A percentile compares a stretch with the other conserved stretches of the same genome.
Evolutionary conservation across 2,113 vertebrate species (phyloP).

Genomic region (Lates calcarifer): DNA sequence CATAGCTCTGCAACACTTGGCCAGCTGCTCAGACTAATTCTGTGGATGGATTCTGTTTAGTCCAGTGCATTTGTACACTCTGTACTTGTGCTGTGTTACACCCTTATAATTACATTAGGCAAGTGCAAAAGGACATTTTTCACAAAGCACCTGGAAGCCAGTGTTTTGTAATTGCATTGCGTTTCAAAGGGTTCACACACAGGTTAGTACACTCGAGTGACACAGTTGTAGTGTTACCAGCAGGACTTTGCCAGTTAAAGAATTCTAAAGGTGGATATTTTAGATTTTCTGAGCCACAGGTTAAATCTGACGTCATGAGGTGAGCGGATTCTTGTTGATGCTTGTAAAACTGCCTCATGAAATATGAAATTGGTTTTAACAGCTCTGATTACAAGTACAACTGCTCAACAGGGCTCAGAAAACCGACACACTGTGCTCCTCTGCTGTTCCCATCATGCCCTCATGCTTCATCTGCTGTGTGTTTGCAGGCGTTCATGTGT

Average conservation of each 20-base stretch:
- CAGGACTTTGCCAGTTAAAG: neutral
- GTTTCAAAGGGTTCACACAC: slow-evolving; percentile 41
- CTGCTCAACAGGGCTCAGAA: slow-evolving; percentile 6
- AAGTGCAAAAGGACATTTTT: slow-evolving; percentile 24
- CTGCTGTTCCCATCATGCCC: slow-evolving; percentile 38
- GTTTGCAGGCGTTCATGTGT: neutral
- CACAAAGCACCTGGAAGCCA: slow-evolving; percentile 18
- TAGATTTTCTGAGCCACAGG: neutral
- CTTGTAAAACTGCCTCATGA: neutral
- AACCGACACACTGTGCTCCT: slow-evolving; percentile 35
- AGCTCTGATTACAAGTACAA: neutral
- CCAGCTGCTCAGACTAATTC: slow-evolving; percentile 35
- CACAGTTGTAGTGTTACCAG: neutral
- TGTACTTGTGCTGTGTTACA: slow-evolving; percentile 22
- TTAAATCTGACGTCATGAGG: neutral
- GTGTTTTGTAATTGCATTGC: slow-evolving; percentile 38
- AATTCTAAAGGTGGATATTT: neutral
- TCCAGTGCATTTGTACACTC: slow-evolving; percentile 25
- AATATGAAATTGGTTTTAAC: neutral
- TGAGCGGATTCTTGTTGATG: neutral
- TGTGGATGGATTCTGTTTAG: slow-evolving; percentile 40
- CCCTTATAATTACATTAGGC: slow-evolving; percentile 28
- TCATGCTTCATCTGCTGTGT: slow-evolving; percentile 44
- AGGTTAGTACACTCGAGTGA: slow-evolving; percentile 32
- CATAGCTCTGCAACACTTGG: slow-evolving; percentile 21